phyloP scores from a whole-genome alignment of 2,888 invertebrate genomes.

The Cosmia trapezina region DNA sequence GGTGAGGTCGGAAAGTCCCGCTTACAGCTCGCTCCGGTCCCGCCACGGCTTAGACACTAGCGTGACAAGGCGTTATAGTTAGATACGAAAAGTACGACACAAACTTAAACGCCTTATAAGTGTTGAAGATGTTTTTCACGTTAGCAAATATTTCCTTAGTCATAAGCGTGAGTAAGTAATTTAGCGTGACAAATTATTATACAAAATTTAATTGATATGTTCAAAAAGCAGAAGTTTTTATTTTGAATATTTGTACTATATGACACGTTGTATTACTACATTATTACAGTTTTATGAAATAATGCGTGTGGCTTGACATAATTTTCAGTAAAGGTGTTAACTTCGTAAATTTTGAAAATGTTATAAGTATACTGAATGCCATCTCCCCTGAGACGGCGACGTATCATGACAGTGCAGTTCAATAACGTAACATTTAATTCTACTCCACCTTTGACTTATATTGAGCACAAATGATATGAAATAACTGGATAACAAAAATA shows the following conservation, averaged over 20 bases:
- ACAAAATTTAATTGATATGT: neutral
- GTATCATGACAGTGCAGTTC: neutral
- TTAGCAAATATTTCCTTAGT: neutral
- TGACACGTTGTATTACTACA: neutral
- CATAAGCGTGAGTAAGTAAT: neutral
- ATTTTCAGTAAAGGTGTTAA: neutral
- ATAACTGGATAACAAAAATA: neutral
- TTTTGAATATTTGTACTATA: neutral
- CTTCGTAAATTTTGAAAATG: neutral
- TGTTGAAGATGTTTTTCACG: neutral
- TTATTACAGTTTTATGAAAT: neutral
- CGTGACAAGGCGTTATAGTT: neutral
- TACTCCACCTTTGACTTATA: too few species aligned
- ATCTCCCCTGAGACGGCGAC: neutral
- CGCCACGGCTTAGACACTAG: neutral
- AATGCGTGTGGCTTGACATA: neutral
- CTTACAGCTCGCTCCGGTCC: neutral
- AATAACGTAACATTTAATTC: neutral
- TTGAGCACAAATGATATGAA: too few species aligned
- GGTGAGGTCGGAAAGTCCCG: neutral
- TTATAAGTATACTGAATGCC: slow-evolving; percentile 9
- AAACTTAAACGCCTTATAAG: neutral
- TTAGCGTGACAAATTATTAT: neutral
- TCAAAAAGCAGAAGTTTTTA: neutral
- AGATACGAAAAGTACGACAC: neutral